phyloP scores from a whole-genome alignment of 1,140 invertebrate genomes.

The Neodiprion lecontei region DNA sequence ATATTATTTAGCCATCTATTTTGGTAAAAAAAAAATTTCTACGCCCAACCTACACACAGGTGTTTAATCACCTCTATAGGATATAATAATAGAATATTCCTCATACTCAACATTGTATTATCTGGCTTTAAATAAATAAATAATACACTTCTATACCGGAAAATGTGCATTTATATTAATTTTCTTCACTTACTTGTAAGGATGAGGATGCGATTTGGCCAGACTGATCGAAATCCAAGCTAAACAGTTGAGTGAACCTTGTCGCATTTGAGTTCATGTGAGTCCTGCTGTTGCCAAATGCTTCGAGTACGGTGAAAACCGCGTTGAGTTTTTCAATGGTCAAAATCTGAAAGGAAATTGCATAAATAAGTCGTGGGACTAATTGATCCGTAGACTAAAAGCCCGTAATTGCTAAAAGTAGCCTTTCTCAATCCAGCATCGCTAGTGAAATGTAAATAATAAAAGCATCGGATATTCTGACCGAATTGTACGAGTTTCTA shows the following conservation, averaged over 20 bases:
- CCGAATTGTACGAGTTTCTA: too few species aligned
- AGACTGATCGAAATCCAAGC: slow-evolving; percentile 90
- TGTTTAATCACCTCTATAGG: too few species aligned
- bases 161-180: too few species aligned
- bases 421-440: not conserved
- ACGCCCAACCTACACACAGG: too few species aligned
- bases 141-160: too few species aligned
- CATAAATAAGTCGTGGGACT: slow-evolving; percentile 11
- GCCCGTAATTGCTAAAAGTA: slow-evolving; percentile 9
- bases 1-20: too few species aligned
- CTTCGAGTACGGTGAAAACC: slow-evolving; percentile 83
- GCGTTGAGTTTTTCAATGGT: slow-evolving; percentile 86
- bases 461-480: not conserved
- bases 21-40: too few species aligned
- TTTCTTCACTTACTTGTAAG: slow-evolving; percentile 71
- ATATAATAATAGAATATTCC: too few species aligned
- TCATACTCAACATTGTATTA: too few species aligned
- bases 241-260: slow-evolving; percentile 86
- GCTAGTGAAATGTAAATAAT: slow-evolving; percentile 13
- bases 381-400: slow-evolving; percentile 33
- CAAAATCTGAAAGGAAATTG: slow-evolving; percentile 63
- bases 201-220: slow-evolving; percentile 88
- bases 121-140: too few species aligned
- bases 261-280: slow-evolving; percentile 86
- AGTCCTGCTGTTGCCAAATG: slow-evolving; percentile 87